Conservation (phyloP, 2,797 vertebrate species). For the Parauchenoglanis ngamensis region DNA sequence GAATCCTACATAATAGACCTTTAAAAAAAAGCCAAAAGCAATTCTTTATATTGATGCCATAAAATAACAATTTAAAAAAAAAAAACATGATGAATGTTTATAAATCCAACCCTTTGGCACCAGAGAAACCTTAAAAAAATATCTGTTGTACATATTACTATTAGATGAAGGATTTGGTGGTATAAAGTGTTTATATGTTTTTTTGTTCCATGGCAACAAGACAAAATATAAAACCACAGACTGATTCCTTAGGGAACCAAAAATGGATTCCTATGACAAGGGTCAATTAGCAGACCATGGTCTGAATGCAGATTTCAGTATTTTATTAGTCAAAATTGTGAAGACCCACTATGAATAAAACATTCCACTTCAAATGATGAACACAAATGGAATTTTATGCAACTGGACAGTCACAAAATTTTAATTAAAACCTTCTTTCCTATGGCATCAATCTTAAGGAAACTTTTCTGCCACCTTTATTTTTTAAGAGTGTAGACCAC, state of each 20-base stretch:
- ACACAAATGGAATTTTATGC: background rate
- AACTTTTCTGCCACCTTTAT: background rate
- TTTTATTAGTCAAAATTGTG: background rate
- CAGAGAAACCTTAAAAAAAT: background rate
- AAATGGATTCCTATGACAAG: background rate
- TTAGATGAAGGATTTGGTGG: background rate
- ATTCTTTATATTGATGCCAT: background rate
- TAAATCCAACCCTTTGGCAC: background rate
- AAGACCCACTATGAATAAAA: background rate
- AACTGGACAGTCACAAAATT: background rate
- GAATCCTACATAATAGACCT: too few species aligned
- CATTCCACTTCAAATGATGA: background rate
- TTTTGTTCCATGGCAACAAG: background rate
- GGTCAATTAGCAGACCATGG: background rate
- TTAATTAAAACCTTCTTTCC: background rate
- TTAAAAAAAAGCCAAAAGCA: background rate
- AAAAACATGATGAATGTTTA: background rate
- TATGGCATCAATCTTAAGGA: background rate
- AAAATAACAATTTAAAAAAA: background rate
- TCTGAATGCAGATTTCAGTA: background rate
- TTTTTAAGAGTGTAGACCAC: background rate
- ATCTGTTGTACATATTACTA: background rate
- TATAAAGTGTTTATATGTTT: background rate
- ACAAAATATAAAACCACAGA: background rate
- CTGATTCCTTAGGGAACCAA: background rate